Evolutionary conservation across 1,140 invertebrate genomes (phyloP).

Genomic region (Drosophila triauraria): DNA sequence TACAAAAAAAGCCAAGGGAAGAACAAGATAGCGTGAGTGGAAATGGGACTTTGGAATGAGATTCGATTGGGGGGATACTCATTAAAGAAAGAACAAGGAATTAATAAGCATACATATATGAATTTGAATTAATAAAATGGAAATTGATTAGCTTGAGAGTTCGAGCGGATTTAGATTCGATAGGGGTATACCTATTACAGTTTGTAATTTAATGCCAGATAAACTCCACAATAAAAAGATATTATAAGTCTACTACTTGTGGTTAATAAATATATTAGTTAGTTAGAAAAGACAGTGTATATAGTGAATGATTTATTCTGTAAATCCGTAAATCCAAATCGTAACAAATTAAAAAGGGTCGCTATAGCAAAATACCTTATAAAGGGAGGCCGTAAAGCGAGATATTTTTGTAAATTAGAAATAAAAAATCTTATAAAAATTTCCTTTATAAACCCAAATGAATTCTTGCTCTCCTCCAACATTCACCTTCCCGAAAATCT

Average conservation of each 20-base stretch:
- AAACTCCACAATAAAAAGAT: too few species aligned
- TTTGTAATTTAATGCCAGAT: too few species aligned
- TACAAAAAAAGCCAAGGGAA: slow-evolving; percentile 47
- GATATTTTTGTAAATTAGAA: too few species aligned
- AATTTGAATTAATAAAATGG: slow-evolving; percentile 10
- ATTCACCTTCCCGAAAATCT: not conserved
- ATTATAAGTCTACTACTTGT: too few species aligned
- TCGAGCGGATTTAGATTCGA: too few species aligned
- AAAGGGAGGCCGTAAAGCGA: too few species aligned
- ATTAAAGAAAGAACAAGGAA: slow-evolving; percentile 5
- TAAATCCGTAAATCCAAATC: too few species aligned
- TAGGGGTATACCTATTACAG: not conserved
- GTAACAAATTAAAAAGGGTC: too few species aligned
- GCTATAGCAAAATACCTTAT: too few species aligned
- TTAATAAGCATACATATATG: slow-evolving; percentile 17
- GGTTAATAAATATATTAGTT: too few species aligned
- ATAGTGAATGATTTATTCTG: too few species aligned
- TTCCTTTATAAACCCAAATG: not conserved
- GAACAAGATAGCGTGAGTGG: slow-evolving; percentile 40
- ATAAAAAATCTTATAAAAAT: not conserved
- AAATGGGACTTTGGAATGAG: slow-evolving; percentile 10
- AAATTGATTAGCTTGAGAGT: not conserved
- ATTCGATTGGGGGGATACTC: slow-evolving; percentile 8
- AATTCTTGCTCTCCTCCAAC: not conserved
- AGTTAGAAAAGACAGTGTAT: too few species aligned